phyloP scores from a whole-genome alignment of 2,888 invertebrate species.

The Steinernema scapterisci region DNA sequence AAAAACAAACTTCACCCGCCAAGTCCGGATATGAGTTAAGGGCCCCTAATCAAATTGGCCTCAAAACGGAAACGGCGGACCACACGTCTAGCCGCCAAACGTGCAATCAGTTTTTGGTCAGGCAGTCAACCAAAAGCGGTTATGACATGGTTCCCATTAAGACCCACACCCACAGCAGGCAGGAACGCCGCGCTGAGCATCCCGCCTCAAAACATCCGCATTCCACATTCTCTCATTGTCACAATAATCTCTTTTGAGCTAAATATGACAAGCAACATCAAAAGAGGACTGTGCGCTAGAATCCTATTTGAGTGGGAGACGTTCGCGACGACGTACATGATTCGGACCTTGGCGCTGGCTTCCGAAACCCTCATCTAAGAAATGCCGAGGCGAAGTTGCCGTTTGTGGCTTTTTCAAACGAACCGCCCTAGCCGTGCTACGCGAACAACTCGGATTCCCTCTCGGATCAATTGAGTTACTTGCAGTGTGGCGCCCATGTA shows the following conservation, averaged over 20 bases:
- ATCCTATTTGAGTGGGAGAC: too few species aligned
- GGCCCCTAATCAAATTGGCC: conserved; percentile 14
- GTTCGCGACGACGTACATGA: not conserved
- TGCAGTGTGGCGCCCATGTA: conserved; percentile 19
- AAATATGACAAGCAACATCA: not conserved
- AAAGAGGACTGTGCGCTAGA: not conserved
- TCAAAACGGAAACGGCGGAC: conserved; percentile 20
- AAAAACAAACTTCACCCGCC: conserved; percentile 6
- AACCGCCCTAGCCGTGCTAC: conserved; percentile 1
- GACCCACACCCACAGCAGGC: not conserved
- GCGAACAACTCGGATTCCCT: conserved; percentile 8
- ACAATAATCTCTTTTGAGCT: not conserved
- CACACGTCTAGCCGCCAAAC: conserved; percentile 4
- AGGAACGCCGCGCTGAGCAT: not conserved
- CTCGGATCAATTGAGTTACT: conserved; percentile 30
- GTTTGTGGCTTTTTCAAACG: not conserved
- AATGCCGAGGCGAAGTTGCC: conserved; percentile 9
- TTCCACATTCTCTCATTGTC: not conserved
- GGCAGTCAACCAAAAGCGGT: not conserved
- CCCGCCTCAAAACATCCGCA: not conserved
- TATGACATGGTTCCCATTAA: not conserved
- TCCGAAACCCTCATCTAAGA: not conserved
- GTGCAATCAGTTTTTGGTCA: conserved; percentile 24
- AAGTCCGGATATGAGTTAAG: not conserved
- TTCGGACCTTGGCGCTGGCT: not conserved